A percentile compares a stretch with the other conserved stretches of the same genome.
Evolutionary conservation across 30 jellyfish, hydroid and myxozoan genomes (phyloP).

Genomic region (Aurelia aurita): DNA sequence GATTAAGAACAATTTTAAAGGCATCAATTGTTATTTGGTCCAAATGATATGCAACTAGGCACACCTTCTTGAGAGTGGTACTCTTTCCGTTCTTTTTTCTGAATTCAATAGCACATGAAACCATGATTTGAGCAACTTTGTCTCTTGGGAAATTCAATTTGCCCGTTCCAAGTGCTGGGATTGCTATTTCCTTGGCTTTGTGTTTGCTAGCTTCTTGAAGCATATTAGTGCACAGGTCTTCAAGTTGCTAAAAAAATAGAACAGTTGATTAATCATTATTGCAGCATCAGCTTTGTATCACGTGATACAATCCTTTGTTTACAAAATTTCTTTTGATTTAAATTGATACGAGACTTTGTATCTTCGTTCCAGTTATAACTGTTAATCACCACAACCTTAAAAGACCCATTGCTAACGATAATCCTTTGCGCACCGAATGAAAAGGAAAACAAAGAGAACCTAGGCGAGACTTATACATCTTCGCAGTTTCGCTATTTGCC

Average conservation of each 20-base stretch:
- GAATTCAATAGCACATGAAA: constrained; percentile 9
- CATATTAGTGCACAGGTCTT: background rate
- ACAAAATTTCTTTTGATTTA: too few relatives aligned
- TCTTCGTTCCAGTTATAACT: too few relatives aligned
- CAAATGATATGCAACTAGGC: constrained; percentile 32
- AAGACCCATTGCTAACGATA: too few relatives aligned
- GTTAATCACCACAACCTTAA: too few relatives aligned
- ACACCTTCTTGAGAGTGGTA: constrained; percentile 9
- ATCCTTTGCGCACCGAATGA: too few relatives aligned
- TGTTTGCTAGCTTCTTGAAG: constrained; percentile 22
- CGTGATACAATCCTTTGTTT: too few relatives aligned
- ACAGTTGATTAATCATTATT: background rate
- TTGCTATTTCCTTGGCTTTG: constrained; percentile 25
- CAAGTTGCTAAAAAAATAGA: constrained; percentile 17
- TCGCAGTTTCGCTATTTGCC: too few relatives aligned
- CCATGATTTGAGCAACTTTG: constrained; percentile 52
- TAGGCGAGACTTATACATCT: too few relatives aligned
- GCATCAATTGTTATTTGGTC: constrained; percentile 38
- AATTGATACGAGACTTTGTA: too few relatives aligned
- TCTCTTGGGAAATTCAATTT: constrained; percentile 35
- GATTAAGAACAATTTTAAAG: background rate
- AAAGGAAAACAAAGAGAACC: too few relatives aligned
- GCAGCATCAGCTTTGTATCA: too few relatives aligned
- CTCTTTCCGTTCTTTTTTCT: background rate
- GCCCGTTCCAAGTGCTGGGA: constrained; percentile 73